Conservation (phyloP, 2,888 invertebrate genomes). For the Torymus texanus region DNA sequence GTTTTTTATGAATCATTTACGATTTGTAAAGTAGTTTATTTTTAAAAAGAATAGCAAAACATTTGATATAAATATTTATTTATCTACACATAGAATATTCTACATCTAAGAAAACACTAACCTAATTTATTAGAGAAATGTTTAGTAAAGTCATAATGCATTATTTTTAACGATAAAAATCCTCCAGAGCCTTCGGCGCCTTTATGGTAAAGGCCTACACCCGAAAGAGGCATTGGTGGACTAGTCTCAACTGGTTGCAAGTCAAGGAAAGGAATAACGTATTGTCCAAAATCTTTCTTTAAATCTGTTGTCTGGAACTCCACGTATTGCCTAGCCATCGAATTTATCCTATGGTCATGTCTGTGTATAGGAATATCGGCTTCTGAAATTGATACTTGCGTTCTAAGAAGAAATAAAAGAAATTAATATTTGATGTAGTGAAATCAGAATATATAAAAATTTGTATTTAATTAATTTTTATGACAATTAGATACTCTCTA, state of each 20-base stretch:
- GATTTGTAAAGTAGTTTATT: no score
- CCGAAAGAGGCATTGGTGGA: conserved; percentile 6
- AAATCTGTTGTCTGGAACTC: conserved; percentile 1
- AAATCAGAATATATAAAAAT: no score
- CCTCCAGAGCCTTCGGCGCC: conserved; percentile 4
- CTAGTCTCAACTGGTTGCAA: not conserved
- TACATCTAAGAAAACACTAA: no score
- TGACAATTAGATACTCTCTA: no score
- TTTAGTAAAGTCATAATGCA: conserved; percentile 6
- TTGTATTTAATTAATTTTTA: no score
- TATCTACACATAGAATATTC: no score
- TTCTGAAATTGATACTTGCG: not conserved
- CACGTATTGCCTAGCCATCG: not conserved
- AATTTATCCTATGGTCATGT: not conserved
- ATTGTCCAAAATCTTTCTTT: conserved; percentile 12
- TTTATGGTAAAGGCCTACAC: conserved; percentile 21
- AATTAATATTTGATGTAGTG: no score
- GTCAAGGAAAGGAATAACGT: conserved; percentile 21
- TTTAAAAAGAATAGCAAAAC: no score
- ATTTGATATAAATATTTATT: no score
- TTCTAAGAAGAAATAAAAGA: not conserved
- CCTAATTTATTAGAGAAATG: not conserved
- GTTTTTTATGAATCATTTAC: no score
- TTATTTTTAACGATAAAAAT: conserved; percentile 13
- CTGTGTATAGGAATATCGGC: not conserved